Conservation (phyloP, 2,113 vertebrate genomes). For the Cyanoliseus patagonus region DNA sequence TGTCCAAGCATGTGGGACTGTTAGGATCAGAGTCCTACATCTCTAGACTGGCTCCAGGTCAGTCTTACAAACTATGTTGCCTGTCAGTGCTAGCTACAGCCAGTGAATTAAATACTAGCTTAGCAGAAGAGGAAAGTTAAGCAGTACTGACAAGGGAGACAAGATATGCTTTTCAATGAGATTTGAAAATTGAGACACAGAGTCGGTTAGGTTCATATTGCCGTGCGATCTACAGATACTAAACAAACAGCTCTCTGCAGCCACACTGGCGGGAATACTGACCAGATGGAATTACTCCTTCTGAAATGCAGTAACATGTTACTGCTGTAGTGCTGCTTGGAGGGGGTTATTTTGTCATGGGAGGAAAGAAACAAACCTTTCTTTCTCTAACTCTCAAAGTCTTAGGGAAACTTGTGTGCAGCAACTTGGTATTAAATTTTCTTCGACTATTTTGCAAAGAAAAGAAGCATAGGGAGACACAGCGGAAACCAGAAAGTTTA, state of each 20-base stretch:
- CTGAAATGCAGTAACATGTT: neutral
- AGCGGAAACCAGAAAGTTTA: neutral
- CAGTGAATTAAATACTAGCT: neutral
- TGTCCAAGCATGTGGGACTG: neutral
- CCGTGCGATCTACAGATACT: neutral
- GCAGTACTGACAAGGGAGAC: neutral
- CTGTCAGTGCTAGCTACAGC: neutral
- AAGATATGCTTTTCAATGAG: conserved; percentile 19
- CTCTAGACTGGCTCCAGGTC: neutral
- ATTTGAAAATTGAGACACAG: conserved; percentile 1
- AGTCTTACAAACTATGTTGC: neutral
- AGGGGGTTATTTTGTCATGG: neutral
- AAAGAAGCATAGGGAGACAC: neutral
- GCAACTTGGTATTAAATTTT: neutral
- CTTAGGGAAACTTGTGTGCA: neutral
- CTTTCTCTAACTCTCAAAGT: neutral
- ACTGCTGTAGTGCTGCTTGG: neutral
- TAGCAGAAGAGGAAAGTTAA: conserved; percentile 8
- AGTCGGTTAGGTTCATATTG: neutral
- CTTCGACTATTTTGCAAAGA: neutral
- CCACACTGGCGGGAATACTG: neutral
- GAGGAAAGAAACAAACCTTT: neutral
- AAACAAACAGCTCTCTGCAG: neutral
- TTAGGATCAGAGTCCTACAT: neutral
- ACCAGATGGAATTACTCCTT: neutral